These are phyloP conservation scores for Tupaia tana DNA, from an alignment of 2,113 vertebrate species.

Conservation along the genomic window DNA sequence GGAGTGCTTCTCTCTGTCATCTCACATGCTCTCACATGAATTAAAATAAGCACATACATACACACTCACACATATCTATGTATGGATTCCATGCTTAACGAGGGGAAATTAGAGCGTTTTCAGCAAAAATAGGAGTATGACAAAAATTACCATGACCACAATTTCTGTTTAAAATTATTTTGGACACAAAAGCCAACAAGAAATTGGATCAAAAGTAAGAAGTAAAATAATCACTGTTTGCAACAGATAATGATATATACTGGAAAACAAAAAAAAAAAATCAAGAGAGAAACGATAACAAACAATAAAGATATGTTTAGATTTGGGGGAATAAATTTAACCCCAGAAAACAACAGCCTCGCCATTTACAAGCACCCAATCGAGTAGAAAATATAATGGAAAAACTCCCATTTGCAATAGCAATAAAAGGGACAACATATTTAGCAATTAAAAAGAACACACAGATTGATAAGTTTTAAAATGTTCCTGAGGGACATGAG, in stretches of 20 bases:
- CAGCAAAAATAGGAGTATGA: neutral
- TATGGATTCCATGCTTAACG: neutral
- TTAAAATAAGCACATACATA: neutral
- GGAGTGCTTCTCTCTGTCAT: too few species aligned
- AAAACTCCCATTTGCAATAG: neutral
- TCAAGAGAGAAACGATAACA: neutral
- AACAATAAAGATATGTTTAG: neutral
- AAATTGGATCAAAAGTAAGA: neutral
- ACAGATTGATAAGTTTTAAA: neutral
- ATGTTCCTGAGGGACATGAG: neutral
- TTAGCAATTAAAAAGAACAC: neutral
- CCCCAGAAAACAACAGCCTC: neutral
- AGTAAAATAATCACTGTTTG: neutral
- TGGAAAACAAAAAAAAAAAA: neutral
- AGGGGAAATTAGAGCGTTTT: neutral
- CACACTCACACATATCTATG: neutral
- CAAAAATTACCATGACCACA: neutral
- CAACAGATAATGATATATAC: neutral
- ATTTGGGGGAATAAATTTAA: conserved; percentile 17
- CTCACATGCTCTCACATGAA: too few species aligned
- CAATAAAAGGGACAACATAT: neutral
- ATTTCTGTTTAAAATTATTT: neutral
- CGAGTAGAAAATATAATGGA: neutral
- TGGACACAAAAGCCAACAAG: neutral
- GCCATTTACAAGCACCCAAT: neutral